Evolutionary conservation across 2,888 invertebrate genomes (phyloP), one percentile per base, ranked within the genome.

Genomic region (Geotrupes spiniger): DNA sequence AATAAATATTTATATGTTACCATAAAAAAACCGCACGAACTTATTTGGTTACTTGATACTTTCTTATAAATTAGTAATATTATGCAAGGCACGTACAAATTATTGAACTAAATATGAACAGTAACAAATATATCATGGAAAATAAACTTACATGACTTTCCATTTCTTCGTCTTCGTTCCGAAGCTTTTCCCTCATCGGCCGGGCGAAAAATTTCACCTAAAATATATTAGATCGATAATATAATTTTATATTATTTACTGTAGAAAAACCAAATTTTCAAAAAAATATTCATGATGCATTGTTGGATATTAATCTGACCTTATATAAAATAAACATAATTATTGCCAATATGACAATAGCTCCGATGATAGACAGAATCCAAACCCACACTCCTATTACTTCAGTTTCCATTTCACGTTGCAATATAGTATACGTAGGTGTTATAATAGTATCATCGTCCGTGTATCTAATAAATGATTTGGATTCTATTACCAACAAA

Each of bases 321-420:
- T 65, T 74, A 46, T 73, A 66, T 33, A 75, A 53, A 6, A 60
- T 60, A 15, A 61, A 64, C 1, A 69, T 62, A 2, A 75, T 71
- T 2, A 60, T 54, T 10, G 66, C 61, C 2, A 75, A 51, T 1
- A 72, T 44, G 1, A 72, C 4, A 0, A 74, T 29, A 0, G 74
- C 75, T 14, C 62, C 59, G 0, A 71, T 47, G 0, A 64, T 57
- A 1, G 71, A 71, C 0, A 70, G 60, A 12, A 74, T 64, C 10
- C 65, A 17, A 0, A 72, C 71, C 74, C 74, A 74, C 21, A 29
- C 21, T 2, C 27, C 11, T n/a, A 41, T 28, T 12, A 15, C 14
- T 41, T 41, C 26, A n/a, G 26, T 41, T 41, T 12, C 28, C 2
- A 27, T 26, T n/a, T 25, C 11, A 14, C 26, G 25, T 12, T 41